Percentiles rank a stretch among this genome's conserved stretches.
phyloP scores from a whole-genome alignment of 2,888 invertebrate species.

The Cenopis cana region DNA sequence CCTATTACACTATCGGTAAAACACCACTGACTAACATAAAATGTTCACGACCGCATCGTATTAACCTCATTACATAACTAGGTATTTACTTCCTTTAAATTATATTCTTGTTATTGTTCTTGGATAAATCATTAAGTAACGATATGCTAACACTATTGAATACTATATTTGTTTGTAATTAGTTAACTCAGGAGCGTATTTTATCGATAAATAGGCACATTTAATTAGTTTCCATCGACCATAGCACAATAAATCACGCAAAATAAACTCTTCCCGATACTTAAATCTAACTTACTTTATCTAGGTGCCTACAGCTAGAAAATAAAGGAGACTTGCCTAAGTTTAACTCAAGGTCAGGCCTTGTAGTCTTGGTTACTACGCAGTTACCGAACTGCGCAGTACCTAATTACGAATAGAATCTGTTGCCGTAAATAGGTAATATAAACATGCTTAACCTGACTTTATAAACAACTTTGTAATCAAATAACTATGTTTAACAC shows the following conservation, averaged over 20 bases:
- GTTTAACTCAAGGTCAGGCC: constrained; percentile 22
- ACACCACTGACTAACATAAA: too few relatives aligned
- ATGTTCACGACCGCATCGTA: too few relatives aligned
- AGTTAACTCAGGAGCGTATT: not conserved
- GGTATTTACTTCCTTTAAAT: too few relatives aligned
- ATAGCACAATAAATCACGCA: constrained; percentile 1
- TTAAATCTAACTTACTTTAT: not conserved
- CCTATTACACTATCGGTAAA: too few relatives aligned
- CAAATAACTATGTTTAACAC: constrained; percentile 24
- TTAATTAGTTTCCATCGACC: not conserved
- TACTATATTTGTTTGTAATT: not conserved
- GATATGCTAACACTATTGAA: too few relatives aligned
- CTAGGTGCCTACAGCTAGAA: not conserved
- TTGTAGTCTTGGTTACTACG: constrained; percentile 7
- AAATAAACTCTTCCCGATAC: not conserved
- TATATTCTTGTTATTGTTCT: too few relatives aligned
- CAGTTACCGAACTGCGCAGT: constrained; percentile 26
- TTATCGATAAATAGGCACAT: not conserved
- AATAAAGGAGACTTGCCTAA: not conserved
- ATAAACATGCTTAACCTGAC: not conserved
- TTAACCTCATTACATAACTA: too few relatives aligned
- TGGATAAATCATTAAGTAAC: too few relatives aligned
- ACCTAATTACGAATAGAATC: constrained; percentile 5
- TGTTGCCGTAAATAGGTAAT: not conserved
- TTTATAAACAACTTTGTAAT: constrained; percentile 8